These are phyloP conservation scores for Cerastoderma edule DNA, from an alignment of 2,888 invertebrate genomes.

Conservation along the genomic window DNA sequence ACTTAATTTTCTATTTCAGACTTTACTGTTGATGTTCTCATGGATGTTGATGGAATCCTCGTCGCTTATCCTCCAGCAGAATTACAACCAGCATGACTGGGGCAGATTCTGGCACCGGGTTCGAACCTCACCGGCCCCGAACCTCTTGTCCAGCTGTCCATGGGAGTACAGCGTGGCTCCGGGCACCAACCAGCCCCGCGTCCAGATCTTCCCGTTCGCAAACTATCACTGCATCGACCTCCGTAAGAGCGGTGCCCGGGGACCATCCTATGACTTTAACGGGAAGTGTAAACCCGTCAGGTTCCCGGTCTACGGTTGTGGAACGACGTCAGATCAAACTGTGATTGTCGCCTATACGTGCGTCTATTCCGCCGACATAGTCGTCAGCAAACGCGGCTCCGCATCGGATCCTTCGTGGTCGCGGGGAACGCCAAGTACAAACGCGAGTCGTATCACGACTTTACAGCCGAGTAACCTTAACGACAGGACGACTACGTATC, in stretches of 20 bases:
- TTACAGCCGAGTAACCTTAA: no score
- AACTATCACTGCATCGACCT: slow-evolving; percentile 11
- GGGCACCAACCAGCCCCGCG: not conserved
- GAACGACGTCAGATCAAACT: not conserved
- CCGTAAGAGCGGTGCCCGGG: not conserved
- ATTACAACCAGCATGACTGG: slow-evolving; percentile 5
- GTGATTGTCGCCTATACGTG: slow-evolving; percentile 6
- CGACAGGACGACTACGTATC: no score
- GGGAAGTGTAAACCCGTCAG: not conserved
- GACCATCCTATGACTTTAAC: not conserved
- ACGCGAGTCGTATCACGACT: no score
- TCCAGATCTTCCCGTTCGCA: slow-evolving; percentile 10
- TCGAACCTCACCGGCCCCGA: not conserved
- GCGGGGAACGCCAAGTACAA: no score
- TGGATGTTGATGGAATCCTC: slow-evolving; percentile 3
- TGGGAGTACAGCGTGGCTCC: slow-evolving; percentile 12
- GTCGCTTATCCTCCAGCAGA: not conserved
- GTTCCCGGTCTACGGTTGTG: not conserved
- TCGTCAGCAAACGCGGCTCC: not conserved
- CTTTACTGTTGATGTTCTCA: slow-evolving; percentile 4
- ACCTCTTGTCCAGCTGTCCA: slow-evolving; percentile 8
- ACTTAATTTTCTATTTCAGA: not conserved
- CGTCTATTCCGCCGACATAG: not conserved
- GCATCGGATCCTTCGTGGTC: no score
- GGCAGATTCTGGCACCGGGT: not conserved